Evolutionary conservation across 2,113 vertebrate species (phyloP).

Genomic region (Pelvicachromis taeniatus): DNA sequence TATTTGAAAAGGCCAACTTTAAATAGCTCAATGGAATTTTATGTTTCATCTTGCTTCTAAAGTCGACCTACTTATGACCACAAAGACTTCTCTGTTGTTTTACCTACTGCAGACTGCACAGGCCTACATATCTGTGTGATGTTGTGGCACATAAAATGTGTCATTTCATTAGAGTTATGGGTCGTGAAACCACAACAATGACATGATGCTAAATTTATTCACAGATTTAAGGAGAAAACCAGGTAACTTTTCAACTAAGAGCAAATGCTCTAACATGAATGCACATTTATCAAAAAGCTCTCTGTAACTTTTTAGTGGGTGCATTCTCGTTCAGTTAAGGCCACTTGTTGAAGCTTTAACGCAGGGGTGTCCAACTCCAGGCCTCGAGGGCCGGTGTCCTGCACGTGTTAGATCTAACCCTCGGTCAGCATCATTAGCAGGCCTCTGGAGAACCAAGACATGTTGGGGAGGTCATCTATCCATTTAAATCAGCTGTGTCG

Average conservation of each 20-base stretch:
- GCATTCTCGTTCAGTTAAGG: background rate
- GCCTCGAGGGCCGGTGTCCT: fast-evolving
- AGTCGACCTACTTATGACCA: background rate
- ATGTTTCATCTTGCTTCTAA: background rate
- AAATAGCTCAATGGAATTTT: background rate
- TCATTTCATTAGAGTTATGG: background rate
- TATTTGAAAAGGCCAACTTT: background rate
- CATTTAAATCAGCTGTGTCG: background rate
- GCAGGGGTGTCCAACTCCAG: background rate
- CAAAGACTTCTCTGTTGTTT: background rate
- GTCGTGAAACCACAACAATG: background rate
- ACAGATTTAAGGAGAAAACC: background rate
- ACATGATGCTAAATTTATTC: background rate
- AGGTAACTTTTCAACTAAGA: background rate
- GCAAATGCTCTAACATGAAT: background rate
- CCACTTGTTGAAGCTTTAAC: background rate
- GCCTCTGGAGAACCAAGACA: background rate
- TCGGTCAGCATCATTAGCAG: fast-evolving
- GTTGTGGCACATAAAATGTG: fast-evolving
- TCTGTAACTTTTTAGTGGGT: background rate
- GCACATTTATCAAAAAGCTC: background rate
- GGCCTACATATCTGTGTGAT: background rate
- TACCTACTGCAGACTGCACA: background rate
- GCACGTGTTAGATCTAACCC: fast-evolving
- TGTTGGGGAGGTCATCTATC: background rate